Evolutionary conservation across 2,113 vertebrate genomes (phyloP).

Genomic region (Cisticola juncidis): DNA sequence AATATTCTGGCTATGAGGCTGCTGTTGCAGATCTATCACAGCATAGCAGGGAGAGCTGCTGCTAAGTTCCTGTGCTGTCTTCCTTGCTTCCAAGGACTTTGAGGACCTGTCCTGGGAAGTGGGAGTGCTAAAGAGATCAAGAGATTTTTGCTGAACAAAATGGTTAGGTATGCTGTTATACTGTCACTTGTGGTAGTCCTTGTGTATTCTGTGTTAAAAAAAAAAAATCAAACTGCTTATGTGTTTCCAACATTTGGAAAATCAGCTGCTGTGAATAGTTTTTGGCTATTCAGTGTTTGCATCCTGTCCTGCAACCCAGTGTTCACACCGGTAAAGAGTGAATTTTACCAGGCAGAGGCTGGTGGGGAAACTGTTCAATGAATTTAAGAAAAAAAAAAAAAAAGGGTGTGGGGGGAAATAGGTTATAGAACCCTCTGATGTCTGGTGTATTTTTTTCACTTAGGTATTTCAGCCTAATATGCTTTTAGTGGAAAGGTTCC

Average conservation of each 20-base stretch:
- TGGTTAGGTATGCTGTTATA: neutral
- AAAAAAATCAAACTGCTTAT: neutral
- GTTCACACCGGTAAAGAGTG: accelerated
- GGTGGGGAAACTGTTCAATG: neutral
- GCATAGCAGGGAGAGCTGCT: neutral
- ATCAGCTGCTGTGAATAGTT: neutral
- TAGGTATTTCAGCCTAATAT: slow-evolving; percentile 46
- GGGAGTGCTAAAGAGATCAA: neutral
- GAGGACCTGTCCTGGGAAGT: neutral
- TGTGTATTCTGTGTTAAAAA: neutral
- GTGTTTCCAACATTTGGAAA: neutral
- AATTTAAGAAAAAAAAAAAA: neutral
- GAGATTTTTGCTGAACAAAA: neutral
- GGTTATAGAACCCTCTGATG: slow-evolving; percentile 1
- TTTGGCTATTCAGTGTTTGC: neutral
- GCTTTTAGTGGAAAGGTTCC: slow-evolving; percentile 73
- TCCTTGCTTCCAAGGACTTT: neutral
- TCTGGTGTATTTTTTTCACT: slow-evolving; percentile 32
- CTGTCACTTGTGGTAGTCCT: neutral
- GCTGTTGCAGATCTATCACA: neutral
- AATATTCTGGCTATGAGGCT: neutral
- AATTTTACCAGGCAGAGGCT: neutral
- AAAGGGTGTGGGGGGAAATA: neutral
- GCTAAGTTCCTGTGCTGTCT: neutral
- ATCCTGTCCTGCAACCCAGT: neutral